Conservation (phyloP, 2,888 invertebrate genomes). For the Eupithecia subfuscata region DNA sequence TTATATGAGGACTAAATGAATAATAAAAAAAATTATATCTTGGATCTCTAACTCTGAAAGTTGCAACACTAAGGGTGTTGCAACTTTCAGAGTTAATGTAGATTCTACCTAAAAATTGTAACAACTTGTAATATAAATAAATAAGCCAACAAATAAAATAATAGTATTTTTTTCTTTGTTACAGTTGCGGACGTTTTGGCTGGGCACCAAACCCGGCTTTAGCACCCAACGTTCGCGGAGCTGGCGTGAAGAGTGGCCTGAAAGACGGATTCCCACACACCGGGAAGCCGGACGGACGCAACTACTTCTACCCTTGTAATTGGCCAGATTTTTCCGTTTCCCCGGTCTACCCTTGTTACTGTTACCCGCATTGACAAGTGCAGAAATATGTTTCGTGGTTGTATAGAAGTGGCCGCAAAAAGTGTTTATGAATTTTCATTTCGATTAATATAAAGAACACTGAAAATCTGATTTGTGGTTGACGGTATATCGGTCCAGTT, state of each 20-base stretch:
- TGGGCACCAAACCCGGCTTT: slow-evolving; percentile 5
- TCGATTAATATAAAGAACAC: background rate
- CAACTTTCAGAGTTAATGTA: too few species aligned
- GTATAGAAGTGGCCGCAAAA: background rate
- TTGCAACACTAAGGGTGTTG: too few species aligned
- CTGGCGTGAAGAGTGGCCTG: slow-evolving; percentile 3
- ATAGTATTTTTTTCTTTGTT: background rate
- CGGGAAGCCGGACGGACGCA: background rate
- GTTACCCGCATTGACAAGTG: background rate
- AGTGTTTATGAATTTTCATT: background rate
- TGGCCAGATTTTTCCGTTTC: background rate
- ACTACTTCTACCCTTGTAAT: slow-evolving; percentile 1
- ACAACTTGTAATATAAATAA: too few species aligned
- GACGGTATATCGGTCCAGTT: background rate
- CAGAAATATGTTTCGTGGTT: background rate
- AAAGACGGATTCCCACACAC: slow-evolving; percentile 2
- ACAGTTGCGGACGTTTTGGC: slow-evolving; percentile 5
- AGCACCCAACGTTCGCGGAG: background rate
- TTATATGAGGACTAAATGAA: too few species aligned
- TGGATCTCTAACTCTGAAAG: too few species aligned
- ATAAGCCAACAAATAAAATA: too few species aligned
- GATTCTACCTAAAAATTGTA: too few species aligned
- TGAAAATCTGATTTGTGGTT: background rate
- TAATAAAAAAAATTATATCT: too few species aligned
- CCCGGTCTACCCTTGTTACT: background rate